These are phyloP conservation scores for Caenorhabditis uteleia DNA, from an alignment of 2,888 invertebrate species.

Conservation along the genomic window DNA sequence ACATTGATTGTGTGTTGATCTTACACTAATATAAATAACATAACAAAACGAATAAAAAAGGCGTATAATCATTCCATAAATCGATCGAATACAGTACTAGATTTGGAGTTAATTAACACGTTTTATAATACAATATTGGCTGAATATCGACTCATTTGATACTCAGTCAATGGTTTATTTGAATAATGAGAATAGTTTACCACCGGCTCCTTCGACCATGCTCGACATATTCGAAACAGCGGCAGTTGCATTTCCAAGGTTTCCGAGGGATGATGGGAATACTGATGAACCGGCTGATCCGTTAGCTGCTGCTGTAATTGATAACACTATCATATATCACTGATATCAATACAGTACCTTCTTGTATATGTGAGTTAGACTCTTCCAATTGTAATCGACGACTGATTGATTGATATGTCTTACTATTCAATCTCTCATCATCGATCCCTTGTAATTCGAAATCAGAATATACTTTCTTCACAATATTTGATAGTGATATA, in stretches of 20 bases:
- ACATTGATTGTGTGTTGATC: neutral
- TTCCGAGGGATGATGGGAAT: conserved; percentile 46
- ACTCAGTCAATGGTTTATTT: conserved; percentile 46
- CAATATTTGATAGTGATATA: conserved; percentile 92
- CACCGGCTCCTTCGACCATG: conserved; percentile 68
- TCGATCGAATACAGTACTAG: neutral
- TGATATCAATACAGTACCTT: conserved; percentile 34
- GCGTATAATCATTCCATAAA: neutral
- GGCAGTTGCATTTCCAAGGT: conserved; percentile 62
- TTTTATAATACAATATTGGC: no score
- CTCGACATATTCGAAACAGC: conserved; percentile 66
- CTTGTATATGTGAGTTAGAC: conserved; percentile 65
- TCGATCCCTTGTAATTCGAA: conserved; percentile 98
- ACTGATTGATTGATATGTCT: conserved; percentile 82
- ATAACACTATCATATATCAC: neutral
- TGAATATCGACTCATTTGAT: neutral
- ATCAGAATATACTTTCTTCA: conserved; percentile 94
- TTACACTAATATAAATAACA: neutral
- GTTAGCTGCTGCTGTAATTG: conserved; percentile 33
- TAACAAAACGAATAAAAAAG: neutral
- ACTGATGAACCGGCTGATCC: conserved; percentile 37
- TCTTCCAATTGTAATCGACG: conserved; percentile 95
- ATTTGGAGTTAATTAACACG: neutral
- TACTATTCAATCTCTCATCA: conserved; percentile 93
- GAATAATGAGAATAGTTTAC: conserved; percentile 68